Evolutionary conservation across 2,888 invertebrate species (phyloP), one percentile per base, ranked within the genome.

Genomic region (Agriopis leucophaearia): DNA sequence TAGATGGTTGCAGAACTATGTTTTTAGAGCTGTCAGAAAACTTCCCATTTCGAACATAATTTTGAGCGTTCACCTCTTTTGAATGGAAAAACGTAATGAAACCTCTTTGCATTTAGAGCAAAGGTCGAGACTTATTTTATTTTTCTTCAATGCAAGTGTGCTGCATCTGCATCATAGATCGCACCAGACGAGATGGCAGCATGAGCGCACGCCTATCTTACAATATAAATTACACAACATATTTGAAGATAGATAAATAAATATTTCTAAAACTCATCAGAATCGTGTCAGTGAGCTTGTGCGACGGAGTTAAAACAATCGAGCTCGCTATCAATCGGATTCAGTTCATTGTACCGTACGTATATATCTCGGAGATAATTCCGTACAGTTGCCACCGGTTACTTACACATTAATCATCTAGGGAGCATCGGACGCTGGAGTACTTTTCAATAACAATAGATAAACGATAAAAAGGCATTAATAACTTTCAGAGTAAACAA

Each of bases 311-410:
- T 74, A 79, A 82, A 82, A 80, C 76, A 77, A 77, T 50, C 78
- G 75, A 69, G 67, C 71, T 71, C 72, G 73, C 74, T 81, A 82
- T 81, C 81, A 76, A 73, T 73, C 67, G 74, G 72, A 75, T 80
- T 75, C 78, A 55, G 78, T 78, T 80, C 80, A 79, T 76, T 77
- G 78, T 82, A 73, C 75, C 71, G 78, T 74, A n/a, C n/a, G n/a
- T n/a, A n/a, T n/a, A 64, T 67, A 67, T 70, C 71, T 72, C 63
- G 38, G 71, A 74, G 76, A 76, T 76, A 75, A 74, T 74, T 76
- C 66, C 72, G 61, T 67, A 66, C 69, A 59, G 57, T 44, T 64
- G 68, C 63, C 51, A 59, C 48, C 61, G 60, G 59, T 68, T 57
- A 70, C 67, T 71, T 50, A 64, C 64, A 61, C 64, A 64, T 62